Evolutionary conservation across 1,140 invertebrate species (phyloP).

Genomic region (Drosophila novamexicana): DNA sequence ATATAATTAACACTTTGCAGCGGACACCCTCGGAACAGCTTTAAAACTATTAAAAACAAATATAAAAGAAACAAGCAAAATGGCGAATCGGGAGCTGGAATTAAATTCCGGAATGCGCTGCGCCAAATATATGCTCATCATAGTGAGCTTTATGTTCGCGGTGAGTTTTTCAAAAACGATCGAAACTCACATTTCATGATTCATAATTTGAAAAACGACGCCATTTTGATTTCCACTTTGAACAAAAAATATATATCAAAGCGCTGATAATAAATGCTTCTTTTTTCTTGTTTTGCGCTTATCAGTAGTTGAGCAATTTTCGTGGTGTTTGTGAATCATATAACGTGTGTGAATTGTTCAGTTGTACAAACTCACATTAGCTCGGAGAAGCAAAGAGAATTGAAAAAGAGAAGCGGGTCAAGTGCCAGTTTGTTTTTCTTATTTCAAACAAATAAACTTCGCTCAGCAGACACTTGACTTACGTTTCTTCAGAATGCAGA

Average conservation of each 20-base stretch:
- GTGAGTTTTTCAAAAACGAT: constrained; percentile 86
- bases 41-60: background rate
- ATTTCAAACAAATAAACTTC: constrained; percentile 1
- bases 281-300: constrained; percentile 28
- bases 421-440: constrained; percentile 34
- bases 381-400: constrained; percentile 5
- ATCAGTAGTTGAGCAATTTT: constrained; percentile 36
- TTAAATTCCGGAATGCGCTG: constrained; percentile 90
- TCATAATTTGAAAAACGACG: constrained; percentile 44
- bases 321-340: constrained; percentile 28
- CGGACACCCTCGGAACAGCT: constrained; percentile 9
- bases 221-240: constrained; percentile 54
- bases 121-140: constrained; percentile 93
- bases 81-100: constrained; percentile 76
- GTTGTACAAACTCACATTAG: background rate
- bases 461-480: constrained; percentile 1
- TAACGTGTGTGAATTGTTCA: background rate
- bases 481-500: background rate
- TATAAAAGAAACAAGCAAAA: constrained; percentile 30
- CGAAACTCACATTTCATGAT: constrained; percentile 31
- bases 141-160: constrained; percentile 94
- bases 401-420: constrained; percentile 44
- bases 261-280: constrained; percentile 26
- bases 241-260: constrained; percentile 15
- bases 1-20: constrained; percentile 42